phyloP scores from a whole-genome alignment of 2,888 invertebrate species.

The Aromia moschata region DNA sequence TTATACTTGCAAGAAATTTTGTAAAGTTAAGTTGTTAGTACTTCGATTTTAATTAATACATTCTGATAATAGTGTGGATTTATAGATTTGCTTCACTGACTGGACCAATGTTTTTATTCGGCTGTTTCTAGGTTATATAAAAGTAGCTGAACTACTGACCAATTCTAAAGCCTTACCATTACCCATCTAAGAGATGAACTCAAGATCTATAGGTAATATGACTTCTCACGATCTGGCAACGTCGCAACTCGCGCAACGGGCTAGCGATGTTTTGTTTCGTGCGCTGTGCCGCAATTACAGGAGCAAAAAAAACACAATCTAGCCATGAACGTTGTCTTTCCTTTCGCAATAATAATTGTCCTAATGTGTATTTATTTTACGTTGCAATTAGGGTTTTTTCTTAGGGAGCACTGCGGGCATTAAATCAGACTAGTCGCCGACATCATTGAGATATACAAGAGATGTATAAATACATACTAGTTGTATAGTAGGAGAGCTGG shows the following conservation, averaged over 20 bases:
- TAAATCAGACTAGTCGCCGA: neutral
- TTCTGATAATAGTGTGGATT: too few relatives aligned
- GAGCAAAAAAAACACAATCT: slow-evolving; percentile 23
- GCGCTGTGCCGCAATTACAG: slow-evolving; percentile 15
- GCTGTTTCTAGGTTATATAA: neutral
- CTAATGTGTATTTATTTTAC: slow-evolving; percentile 17
- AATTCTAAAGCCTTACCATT: neutral
- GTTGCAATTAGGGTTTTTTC: slow-evolving; percentile 12
- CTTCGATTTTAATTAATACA: too few relatives aligned
- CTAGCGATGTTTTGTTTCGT: slow-evolving; percentile 16
- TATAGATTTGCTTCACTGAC: too few relatives aligned
- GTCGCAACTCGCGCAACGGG: slow-evolving; percentile 8
- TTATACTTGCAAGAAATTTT: too few relatives aligned
- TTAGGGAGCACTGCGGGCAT: neutral
- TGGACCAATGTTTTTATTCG: neutral
- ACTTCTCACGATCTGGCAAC: neutral
- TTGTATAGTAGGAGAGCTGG: neutral
- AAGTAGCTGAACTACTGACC: neutral
- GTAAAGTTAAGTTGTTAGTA: too few relatives aligned
- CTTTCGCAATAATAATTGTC: slow-evolving; percentile 23
- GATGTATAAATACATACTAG: neutral
- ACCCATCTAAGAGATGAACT: neutral
- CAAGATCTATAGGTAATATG: neutral
- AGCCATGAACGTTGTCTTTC: slow-evolving; percentile 13
- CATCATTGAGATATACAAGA: neutral